These are phyloP conservation scores for Apostichopus parvimensis DNA, from an alignment of 35 echinoderm and acorn worm genomes.

Conservation along the genomic window DNA sequence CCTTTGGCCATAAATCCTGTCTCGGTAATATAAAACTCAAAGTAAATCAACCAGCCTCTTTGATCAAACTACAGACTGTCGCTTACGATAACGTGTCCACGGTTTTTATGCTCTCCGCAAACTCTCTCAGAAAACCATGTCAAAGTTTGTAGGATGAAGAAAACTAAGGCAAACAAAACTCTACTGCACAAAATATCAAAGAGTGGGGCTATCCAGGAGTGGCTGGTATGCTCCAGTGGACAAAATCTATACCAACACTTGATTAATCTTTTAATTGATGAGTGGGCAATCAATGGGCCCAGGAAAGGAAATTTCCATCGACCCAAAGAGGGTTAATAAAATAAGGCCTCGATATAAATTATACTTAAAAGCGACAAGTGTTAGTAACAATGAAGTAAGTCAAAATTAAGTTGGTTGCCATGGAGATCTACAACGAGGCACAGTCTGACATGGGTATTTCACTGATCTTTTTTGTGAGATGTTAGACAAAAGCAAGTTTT, in stretches of 20 bases:
- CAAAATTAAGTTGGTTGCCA: not conserved
- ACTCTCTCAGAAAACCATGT: not conserved
- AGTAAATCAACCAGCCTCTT: conserved; percentile 3
- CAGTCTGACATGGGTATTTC: no score
- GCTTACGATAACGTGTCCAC: not conserved
- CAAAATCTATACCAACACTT: not conserved
- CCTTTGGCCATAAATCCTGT: not conserved
- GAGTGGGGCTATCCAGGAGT: not conserved
- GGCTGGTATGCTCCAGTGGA: not conserved
- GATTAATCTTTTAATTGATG: not conserved
- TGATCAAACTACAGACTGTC: not conserved
- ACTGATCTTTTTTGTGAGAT: no score
- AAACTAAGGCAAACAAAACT: not conserved
- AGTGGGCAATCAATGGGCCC: not conserved
- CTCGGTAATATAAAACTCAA: not conserved
- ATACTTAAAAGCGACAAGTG: not conserved
- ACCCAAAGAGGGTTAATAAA: not conserved
- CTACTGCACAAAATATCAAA: not conserved
- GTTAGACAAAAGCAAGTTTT: no score
- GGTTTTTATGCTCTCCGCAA: not conserved
- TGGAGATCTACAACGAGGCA: no score
- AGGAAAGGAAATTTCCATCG: not conserved
- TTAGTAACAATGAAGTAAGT: not conserved
- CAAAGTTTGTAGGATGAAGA: not conserved
- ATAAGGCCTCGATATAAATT: not conserved